Base-by-base conservation (phyloP, 2,888 invertebrate genomes). In the Thereva unica region DNA sequence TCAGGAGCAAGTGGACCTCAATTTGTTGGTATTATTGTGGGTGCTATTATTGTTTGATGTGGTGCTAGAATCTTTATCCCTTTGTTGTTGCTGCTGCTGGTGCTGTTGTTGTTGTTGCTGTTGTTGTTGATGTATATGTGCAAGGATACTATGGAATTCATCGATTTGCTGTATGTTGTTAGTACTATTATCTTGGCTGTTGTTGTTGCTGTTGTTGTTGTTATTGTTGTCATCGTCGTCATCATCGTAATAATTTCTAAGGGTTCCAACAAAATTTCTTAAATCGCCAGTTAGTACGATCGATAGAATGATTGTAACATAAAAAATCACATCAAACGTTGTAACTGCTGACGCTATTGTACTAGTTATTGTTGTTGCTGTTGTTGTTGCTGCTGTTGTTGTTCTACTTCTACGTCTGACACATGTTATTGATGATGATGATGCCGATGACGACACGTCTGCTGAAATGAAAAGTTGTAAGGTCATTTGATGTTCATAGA, bases 341-440 rank as follows among this genome's bases (percentile, higher is more conserved):
- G 63, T 52, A 66, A 71, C 69, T 66, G 65, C 67, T 67, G 68
- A 71, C 61, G 67, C 64, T 66, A 68, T 69, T 68, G 65, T 67
- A 64, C 66, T 61, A 65, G 65, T 67, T 69, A 23, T 23, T 23
- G 23, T 23, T 23, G 23, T 23, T 23, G 23, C 23, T 23, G 23
- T 2, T 23, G 23, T 23, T 23, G 23, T 23, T 23, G 23, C 2
- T 68, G 65, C 2, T 68, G 65, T 66, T 69, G 69, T 71, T 68
- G 71, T 68, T 69, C 69, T 68, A 68, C 68, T 66, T 63, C 23
- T 23, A 23, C 67, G 68, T 64, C 70, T 69, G 71, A 71, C 71
- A 68, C 69, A 68, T 71, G 70, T 71, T 71, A 72, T 72, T 71
- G 72, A 72, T 72, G 71, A 71, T 69, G 71, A 71, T 67, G 71